Percentiles rank a stretch among this genome's conserved stretches.
Evolutionary conservation across 2,113 vertebrate species (phyloP).

Genomic region (Gavia stellata): DNA sequence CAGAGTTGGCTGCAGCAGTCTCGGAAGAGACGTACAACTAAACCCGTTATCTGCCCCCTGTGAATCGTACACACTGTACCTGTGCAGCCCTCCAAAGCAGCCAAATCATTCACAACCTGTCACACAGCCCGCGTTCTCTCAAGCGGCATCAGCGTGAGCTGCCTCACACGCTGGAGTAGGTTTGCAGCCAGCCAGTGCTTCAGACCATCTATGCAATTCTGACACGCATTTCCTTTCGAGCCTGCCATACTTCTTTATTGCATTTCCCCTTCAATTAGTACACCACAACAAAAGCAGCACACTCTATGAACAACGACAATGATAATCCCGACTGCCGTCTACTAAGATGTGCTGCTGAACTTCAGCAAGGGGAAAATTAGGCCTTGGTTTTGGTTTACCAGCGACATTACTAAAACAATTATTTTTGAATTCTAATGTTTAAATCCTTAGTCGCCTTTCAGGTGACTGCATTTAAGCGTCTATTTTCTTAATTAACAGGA

Average conservation of each 20-base stretch:
- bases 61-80: background rate
- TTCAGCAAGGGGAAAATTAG: background rate
- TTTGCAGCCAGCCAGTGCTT: background rate
- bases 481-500: slow-evolving; percentile 29
- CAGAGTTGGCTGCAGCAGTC: background rate
- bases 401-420: background rate
- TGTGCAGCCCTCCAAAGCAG: background rate
- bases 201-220: background rate
- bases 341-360: background rate
- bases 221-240: background rate
- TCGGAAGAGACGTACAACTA: background rate
- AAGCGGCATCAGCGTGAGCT: background rate
- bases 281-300: background rate
- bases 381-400: background rate
- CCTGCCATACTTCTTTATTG: background rate
- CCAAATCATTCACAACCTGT: background rate
- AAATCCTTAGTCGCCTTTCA: slow-evolving; percentile 15
- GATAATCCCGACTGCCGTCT: background rate
- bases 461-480: background rate
- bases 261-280: background rate
- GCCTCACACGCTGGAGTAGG: background rate
- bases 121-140: background rate
- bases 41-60: background rate
- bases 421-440: background rate
- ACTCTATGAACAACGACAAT: background rate